These are phyloP conservation scores for Rhizoglyphus robini DNA, from an alignment of 1,140 invertebrate species.

Conservation along the genomic window DNA sequence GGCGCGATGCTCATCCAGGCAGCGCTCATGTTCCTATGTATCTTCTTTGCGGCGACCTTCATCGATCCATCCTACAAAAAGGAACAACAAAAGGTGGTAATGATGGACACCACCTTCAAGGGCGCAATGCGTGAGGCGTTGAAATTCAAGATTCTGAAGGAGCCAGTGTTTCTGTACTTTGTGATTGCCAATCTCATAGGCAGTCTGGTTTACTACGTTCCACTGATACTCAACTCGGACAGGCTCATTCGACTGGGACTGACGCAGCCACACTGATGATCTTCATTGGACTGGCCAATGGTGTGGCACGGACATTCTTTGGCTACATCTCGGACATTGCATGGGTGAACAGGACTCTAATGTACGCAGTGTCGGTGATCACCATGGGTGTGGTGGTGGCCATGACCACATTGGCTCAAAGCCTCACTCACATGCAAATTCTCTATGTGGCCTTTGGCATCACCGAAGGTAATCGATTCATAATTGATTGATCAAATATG, in stretches of 20 bases:
- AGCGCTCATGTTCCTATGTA: constrained; percentile 29
- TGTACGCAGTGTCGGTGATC: background rate
- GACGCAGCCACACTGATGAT: constrained; percentile 37
- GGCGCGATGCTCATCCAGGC: constrained; percentile 32
- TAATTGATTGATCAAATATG: background rate
- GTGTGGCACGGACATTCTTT: constrained; percentile 49
- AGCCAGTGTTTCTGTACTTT: constrained; percentile 39
- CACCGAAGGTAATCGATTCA: background rate
- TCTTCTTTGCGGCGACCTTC: constrained; percentile 30
- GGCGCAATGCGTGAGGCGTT: constrained; percentile 41
- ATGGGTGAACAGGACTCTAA: background rate
- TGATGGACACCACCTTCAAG: background rate
- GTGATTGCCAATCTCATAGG: constrained; percentile 85
- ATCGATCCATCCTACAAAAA: background rate
- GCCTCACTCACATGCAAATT: background rate
- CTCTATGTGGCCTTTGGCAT: background rate
- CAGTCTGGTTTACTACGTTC: constrained; percentile 89
- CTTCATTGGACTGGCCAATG: constrained; percentile 39
- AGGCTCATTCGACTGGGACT: constrained; percentile 45
- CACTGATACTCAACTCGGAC: constrained; percentile 65
- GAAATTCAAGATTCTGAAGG: constrained; percentile 54
- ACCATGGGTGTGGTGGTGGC: background rate
- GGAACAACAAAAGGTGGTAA: background rate
- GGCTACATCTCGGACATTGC: constrained; percentile 50
- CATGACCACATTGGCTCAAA: background rate